A percentile compares a stretch with the other conserved stretches of the same genome.
phyloP scores from a whole-genome alignment of 2,113 vertebrate species.

The Sturnus vulgaris region DNA sequence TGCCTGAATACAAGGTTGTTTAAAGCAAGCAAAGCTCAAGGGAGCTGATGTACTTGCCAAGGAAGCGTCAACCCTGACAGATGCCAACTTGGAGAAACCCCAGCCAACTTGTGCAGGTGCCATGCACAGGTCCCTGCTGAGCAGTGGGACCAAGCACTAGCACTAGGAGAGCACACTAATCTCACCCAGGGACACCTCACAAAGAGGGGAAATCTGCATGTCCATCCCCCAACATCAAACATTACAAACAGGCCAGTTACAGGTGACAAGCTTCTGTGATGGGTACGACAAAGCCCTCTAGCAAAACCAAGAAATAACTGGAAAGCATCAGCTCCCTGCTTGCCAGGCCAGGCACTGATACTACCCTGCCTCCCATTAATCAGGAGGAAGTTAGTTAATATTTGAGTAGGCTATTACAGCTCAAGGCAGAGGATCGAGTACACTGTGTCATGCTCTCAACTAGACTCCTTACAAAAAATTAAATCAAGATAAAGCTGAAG shows the following conservation, averaged over 20 bases:
- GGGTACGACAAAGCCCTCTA: background rate
- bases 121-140: background rate
- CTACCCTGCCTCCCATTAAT: background rate
- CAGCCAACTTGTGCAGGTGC: background rate
- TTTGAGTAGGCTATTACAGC: background rate
- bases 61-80: background rate
- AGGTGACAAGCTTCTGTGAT: background rate
- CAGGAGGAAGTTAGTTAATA: background rate
- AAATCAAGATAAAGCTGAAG: background rate
- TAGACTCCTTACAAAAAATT: background rate
- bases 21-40: background rate
- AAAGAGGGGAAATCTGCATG: rapidly evolving
- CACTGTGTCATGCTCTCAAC: background rate
- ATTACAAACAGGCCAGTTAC: background rate
- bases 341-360: background rate
- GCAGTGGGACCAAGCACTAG: background rate
- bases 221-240: too few species aligned
- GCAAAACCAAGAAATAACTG: background rate
- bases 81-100: background rate
- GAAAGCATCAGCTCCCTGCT: background rate
- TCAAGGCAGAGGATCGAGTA: background rate
- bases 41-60: background rate
- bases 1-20: background rate
- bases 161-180: background rate
- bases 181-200: background rate